Conservation (phyloP, 2,113 vertebrate genomes). For the Lycocorax pyrrhopterus region DNA sequence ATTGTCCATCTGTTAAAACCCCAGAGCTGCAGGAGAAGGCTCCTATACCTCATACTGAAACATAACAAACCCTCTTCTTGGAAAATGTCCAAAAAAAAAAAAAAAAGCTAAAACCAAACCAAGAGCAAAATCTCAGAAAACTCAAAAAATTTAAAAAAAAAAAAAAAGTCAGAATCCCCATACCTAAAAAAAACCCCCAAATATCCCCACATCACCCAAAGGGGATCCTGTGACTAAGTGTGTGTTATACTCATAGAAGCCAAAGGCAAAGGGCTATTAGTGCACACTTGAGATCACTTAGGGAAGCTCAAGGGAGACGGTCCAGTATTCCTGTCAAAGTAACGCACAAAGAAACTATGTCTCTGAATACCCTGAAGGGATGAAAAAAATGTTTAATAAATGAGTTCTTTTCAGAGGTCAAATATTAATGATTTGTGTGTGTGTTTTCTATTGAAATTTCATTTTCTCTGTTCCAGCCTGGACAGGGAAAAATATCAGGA, state of each 20-base stretch:
- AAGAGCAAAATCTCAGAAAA: neutral
- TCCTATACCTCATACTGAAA: neutral
- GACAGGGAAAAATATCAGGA: conserved; percentile 50
- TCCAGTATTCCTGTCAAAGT: neutral
- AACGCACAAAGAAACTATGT: conserved; percentile 3
- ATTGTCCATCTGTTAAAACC: conserved; percentile 24
- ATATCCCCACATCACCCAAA: neutral
- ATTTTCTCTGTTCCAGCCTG: conserved; percentile 46
- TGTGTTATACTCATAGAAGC: conserved; percentile 10
- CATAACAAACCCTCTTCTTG: neutral
- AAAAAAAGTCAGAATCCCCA: accelerated
- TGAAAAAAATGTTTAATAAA: conserved; percentile 50
- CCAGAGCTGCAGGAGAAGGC: neutral
- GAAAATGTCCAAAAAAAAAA: neutral
- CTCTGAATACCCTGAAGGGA: conserved; percentile 13
- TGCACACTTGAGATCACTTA: conserved; percentile 58
- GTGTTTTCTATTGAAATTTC: conserved; percentile 43
- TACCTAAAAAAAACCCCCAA: neutral
- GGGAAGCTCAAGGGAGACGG: conserved; percentile 13
- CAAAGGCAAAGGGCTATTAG: conserved; percentile 46
- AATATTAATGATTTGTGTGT: conserved; percentile 59
- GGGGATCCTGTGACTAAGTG: conserved; percentile 12
- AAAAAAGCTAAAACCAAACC: neutral
- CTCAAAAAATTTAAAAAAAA: accelerated
- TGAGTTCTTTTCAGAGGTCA: conserved; percentile 55